Base-by-base conservation (phyloP, 2,797 vertebrate genomes). In the Rhadinocentrus ornatus region DNA sequence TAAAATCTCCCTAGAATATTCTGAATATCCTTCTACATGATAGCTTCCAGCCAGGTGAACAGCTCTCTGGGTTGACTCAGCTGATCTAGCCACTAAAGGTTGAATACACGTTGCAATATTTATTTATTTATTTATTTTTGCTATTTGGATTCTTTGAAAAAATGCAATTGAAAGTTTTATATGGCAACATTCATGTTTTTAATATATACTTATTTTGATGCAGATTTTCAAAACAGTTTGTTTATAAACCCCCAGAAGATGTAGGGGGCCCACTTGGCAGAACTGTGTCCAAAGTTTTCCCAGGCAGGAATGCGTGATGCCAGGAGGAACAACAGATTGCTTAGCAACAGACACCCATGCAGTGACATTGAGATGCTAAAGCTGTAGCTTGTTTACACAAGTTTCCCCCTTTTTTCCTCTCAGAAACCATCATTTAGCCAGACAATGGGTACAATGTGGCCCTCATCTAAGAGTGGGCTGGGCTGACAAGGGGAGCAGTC, bases 331-430 rank as follows among this genome's bases (percentile, higher is more conserved):
- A 90, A 89, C 73, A 64, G 87, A 73, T 69, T 75, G 82, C 83
- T 90, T 84, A 62, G 82, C 88, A 82, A 83, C 87, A 91, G 84
- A 94, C 93, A 84, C 89, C 91, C 92, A 93, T 93, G 87, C 84
- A 68, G 90, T 85, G 88, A 89, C 89, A 92, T 91, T 94, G 89
- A 94, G 86, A 94, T 93, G 91, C 89, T 89, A 91, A 92, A 91
- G 88, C 90, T 77, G 69, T 35, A 77, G 86, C 90, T 91, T 94
- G 94, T 93, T 94, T 93, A 94, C 92, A 92, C 92, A 94, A 93
- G 91, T 87, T 80, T 90, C 82, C 85, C 85, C 89, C 86, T 83
- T 86, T 90, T 91, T 86, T 88, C 62, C 75, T 81, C 78, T 92
- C 83, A 88, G 88, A 87, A 89, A 88, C 87, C 84, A 88, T 85